phyloP scores from a whole-genome alignment of 1,140 invertebrate genomes.

The Trichonephila clavata region DNA sequence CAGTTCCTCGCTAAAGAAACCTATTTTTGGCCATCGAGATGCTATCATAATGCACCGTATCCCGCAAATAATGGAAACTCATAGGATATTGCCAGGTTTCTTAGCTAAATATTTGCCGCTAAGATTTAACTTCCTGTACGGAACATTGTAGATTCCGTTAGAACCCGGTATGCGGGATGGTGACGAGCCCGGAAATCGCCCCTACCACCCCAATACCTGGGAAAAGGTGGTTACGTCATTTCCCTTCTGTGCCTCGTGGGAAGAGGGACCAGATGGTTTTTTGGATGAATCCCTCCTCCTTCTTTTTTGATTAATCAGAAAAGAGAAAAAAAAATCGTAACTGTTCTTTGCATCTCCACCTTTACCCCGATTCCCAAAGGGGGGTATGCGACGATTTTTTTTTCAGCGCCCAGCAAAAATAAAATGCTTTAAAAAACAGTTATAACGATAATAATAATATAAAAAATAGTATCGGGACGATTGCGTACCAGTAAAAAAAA shows the following conservation, averaged over 20 bases:
- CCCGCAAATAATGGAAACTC: not conserved
- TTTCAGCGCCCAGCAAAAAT: not conserved
- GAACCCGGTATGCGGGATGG: constrained; percentile 45
- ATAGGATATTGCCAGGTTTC: constrained; percentile 15
- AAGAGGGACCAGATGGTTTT: constrained; percentile 67
- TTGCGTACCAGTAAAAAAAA: not conserved
- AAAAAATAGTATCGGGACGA: constrained; percentile 3
- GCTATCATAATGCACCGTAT: not conserved
- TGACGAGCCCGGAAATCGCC: constrained; percentile 27
- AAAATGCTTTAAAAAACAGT: constrained; percentile 25
- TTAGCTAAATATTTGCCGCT: constrained; percentile 30
- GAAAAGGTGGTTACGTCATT: constrained; percentile 62
- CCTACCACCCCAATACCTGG: constrained; percentile 42
- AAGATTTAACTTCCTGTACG: constrained; percentile 12
- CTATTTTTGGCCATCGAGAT: not conserved
- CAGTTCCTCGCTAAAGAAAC: not conserved
- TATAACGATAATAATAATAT: not conserved
- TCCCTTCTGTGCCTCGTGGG: constrained; percentile 47
- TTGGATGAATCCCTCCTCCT: constrained; percentile 51
- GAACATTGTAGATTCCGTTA: constrained; percentile 51
- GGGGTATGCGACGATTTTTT: not conserved
- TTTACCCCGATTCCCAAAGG: constrained; percentile 49
- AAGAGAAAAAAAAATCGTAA: constrained; percentile 45
- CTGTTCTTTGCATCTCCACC: constrained; percentile 47
- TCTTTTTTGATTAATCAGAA: constrained; percentile 62